Percentiles rank a stretch among this genome's conserved stretches.
phyloP scores from a whole-genome alignment of 2,113 vertebrate genomes.

The Hippopotamus amphibius region DNA sequence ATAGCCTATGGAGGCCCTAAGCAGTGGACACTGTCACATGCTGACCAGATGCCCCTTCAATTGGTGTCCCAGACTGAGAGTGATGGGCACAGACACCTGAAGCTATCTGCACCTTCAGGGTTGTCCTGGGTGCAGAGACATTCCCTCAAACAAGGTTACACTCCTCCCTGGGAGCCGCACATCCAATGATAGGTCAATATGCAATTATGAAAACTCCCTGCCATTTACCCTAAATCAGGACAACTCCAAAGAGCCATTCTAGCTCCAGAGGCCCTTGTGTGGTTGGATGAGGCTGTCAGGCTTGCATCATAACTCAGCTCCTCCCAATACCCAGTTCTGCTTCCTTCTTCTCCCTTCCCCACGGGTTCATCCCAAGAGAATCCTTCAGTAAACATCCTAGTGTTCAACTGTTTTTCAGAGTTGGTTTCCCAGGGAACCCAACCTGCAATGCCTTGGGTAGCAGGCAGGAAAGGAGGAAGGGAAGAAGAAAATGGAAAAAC shows the following conservation, averaged over 20 bases:
- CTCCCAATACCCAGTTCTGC: not conserved
- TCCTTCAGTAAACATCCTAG: not conserved
- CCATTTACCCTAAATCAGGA: not conserved
- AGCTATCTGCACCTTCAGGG: not conserved
- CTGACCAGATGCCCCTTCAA: too few relatives aligned
- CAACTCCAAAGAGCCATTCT: not conserved
- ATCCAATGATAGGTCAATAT: not conserved
- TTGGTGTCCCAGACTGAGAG: not conserved
- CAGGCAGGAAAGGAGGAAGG: not conserved
- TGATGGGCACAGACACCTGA: not conserved
- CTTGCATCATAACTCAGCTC: not conserved
- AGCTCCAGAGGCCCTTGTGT: not conserved
- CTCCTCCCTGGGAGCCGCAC: not conserved
- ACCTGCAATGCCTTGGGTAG: not conserved
- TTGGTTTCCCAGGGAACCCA: not conserved
- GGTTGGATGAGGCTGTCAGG: not conserved
- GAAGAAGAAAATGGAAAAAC: not conserved
- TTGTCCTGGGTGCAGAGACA: not conserved
- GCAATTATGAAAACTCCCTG: not conserved
- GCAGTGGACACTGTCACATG: not conserved
- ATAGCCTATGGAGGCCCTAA: not conserved
- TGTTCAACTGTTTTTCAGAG: not conserved
- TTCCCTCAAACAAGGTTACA: not conserved
- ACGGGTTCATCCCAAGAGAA: not conserved
- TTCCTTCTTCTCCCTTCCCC: not conserved